Percentiles rank a stretch among this genome's conserved stretches.
phyloP scores from a whole-genome alignment of 2,888 invertebrate species.

The Gymnosoma rotundatum region DNA sequence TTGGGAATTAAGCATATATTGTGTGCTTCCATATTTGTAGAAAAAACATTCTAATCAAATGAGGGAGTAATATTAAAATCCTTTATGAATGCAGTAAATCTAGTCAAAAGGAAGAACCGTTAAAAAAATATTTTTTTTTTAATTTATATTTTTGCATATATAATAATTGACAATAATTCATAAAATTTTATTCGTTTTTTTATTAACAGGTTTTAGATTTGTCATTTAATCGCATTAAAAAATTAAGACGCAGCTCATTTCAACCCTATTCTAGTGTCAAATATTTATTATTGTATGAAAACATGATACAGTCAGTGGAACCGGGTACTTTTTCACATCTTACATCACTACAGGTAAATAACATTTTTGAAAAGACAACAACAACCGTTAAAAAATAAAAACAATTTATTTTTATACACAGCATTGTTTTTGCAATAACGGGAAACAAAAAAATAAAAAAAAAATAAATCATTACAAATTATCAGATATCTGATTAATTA shows the following conservation, averaged over 20 bases:
- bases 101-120: background rate
- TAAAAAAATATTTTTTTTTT: background rate
- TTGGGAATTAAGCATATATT: too few species aligned
- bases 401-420: background rate
- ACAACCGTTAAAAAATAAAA: background rate
- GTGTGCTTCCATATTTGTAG: too few species aligned
- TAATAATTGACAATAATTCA: background rate
- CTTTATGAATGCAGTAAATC: too few species aligned
- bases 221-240: conserved; percentile 81
- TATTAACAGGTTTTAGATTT: conserved; percentile 80
- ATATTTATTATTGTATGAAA: conserved; percentile 81
- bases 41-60: too few species aligned
- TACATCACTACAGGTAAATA: conserved; percentile 79
- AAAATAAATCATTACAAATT: conserved; percentile 18
- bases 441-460: conserved; percentile 15
- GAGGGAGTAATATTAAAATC: too few species aligned
- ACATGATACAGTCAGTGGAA: conserved; percentile 82
- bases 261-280: conserved; percentile 78
- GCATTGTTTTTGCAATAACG: conserved; percentile 22
- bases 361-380: background rate
- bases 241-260: conserved; percentile 80
- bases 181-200: background rate
- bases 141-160: too few species aligned
- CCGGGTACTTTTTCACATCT: conserved; percentile 80
- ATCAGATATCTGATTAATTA: conserved; percentile 42